Conservation (phyloP, 2,888 invertebrate species). For the Lycocerus yunnanus region DNA sequence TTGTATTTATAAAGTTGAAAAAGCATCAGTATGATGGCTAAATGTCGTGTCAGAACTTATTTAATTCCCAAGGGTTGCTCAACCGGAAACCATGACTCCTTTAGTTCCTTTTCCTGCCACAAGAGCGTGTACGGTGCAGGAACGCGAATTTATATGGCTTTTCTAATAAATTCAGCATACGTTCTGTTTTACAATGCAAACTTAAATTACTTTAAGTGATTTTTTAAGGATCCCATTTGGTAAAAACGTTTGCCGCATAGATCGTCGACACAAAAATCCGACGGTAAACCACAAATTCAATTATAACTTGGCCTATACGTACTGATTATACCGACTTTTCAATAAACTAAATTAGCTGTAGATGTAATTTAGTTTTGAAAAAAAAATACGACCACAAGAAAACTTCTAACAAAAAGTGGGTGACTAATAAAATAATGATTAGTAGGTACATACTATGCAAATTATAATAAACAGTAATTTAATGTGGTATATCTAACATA, state of each 20-base stretch:
- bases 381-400: not conserved
- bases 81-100: slow-evolving; percentile 53
- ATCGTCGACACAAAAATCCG: not conserved
- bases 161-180: slow-evolving; percentile 18
- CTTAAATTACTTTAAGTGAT: not conserved
- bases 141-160: slow-evolving; percentile 25
- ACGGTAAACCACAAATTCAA: not conserved
- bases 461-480: not conserved
- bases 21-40: slow-evolving; percentile 41
- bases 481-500: not conserved
- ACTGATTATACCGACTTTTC: not conserved
- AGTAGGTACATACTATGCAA: not conserved
- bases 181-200: slow-evolving; percentile 3
- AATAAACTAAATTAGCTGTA: not conserved
- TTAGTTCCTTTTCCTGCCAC: slow-evolving; percentile 52
- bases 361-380: not conserved
- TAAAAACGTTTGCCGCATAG: not conserved
- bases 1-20: slow-evolving; percentile 12
- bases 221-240: not conserved
- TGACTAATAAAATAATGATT: not conserved
- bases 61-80: slow-evolving; percentile 45
- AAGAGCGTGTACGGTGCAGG: slow-evolving; percentile 33
- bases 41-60: slow-evolving; percentile 43
- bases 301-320: not conserved
- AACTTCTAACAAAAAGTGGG: not conserved